Evolutionary conservation across 2,888 invertebrate genomes (phyloP).

Genomic region (Xiphydria camelus): DNA sequence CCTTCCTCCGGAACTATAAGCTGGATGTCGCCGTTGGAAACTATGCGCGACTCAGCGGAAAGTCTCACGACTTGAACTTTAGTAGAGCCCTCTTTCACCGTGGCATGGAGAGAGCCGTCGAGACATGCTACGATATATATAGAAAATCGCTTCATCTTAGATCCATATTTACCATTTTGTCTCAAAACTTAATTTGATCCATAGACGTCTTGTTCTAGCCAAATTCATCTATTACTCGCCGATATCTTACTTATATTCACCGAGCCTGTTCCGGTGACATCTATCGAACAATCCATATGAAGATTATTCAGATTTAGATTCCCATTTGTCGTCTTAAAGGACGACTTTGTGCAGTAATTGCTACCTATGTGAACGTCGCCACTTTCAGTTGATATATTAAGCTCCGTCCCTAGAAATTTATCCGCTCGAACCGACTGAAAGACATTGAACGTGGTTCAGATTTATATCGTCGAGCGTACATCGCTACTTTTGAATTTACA

Average conservation of each 20-base stretch:
- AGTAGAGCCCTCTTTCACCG: conserved; percentile 41
- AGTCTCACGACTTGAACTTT: conserved; percentile 51
- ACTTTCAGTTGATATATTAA: conserved; percentile 27
- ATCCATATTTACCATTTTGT: too few species aligned
- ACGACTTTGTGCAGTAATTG: conserved; percentile 30
- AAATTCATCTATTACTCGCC: too few species aligned
- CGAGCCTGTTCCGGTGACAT: conserved; percentile 25
- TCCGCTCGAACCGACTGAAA: conserved; percentile 27
- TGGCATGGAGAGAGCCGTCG: conserved; percentile 49
- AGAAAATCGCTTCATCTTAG: too few species aligned
- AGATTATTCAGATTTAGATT: conserved; percentile 30
- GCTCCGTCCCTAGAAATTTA: conserved; percentile 28
- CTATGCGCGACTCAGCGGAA: conserved; percentile 43
- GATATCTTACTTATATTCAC: conserved; percentile 29
- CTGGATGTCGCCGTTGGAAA: conserved; percentile 36
- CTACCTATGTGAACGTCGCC: conserved; percentile 29
- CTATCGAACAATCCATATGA: conserved; percentile 30
- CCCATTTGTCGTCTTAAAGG: conserved; percentile 25
- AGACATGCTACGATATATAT: too few species aligned
- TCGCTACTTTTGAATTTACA: too few species aligned
- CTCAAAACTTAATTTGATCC: too few species aligned
- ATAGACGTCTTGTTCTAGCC: too few species aligned
- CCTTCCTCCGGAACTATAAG: conserved; percentile 36
- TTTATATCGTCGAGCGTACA: too few species aligned
- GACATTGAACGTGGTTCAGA: conserved; percentile 1